These are phyloP conservation scores for Pseudopodoces humilis DNA, from an alignment of 2,113 vertebrate species.

Conservation along the genomic window DNA sequence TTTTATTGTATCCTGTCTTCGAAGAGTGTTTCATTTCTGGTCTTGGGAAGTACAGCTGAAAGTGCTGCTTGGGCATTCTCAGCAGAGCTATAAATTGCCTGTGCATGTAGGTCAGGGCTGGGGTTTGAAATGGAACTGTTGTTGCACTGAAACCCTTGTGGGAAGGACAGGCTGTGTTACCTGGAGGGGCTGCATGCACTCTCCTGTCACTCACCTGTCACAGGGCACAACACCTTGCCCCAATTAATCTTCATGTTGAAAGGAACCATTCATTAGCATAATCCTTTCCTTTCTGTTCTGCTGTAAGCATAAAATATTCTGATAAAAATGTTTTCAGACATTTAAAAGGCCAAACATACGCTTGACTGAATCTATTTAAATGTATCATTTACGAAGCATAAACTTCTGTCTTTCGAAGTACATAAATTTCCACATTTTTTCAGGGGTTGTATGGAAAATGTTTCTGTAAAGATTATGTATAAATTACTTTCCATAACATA, in stretches of 20 bases:
- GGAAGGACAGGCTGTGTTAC: neutral
- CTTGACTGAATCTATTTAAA: neutral
- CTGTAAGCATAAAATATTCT: neutral
- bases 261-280: neutral
- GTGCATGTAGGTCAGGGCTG: neutral
- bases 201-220: neutral
- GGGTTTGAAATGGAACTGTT: neutral
- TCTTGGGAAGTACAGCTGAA: neutral
- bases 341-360: neutral
- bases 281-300: neutral
- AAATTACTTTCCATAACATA: neutral
- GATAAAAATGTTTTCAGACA: neutral
- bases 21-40: neutral
- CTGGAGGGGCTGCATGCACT: neutral
- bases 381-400: neutral
- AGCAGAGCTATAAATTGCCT: neutral
- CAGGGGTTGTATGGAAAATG: neutral
- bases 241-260: no score
- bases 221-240: rapidly evolving
- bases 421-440: neutral
- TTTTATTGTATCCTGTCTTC: neutral
- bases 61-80: neutral
- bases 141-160: neutral
- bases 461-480: neutral
- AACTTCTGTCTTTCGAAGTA: neutral